Evolutionary conservation across 2,113 vertebrate species (phyloP).

Genomic region (Glareola pratincola): DNA sequence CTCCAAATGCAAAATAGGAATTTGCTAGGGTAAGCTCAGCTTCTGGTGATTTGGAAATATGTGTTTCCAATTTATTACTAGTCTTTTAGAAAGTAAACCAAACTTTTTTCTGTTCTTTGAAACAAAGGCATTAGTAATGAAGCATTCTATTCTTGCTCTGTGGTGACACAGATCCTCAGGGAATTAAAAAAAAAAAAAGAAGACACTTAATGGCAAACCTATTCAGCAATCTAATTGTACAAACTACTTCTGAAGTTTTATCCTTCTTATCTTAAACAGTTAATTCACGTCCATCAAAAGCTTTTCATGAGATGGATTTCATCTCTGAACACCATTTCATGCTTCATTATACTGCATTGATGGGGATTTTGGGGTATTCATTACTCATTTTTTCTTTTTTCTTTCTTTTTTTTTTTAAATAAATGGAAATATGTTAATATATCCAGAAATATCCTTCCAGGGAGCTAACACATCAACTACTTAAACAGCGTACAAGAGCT

Average conservation of each 20-base stretch:
- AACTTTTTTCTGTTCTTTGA: background rate
- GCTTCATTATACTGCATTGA: slow-evolving; percentile 60
- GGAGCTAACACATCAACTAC: background rate
- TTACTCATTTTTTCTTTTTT: background rate
- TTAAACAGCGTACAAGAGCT: background rate
- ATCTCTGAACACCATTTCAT: slow-evolving; percentile 56
- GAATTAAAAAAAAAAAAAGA: background rate
- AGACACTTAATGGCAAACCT: background rate
- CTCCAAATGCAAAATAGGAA: background rate
- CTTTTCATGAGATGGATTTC: slow-evolving; percentile 50
- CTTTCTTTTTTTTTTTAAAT: background rate
- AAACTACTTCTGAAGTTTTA: background rate
- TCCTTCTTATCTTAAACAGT: slow-evolving; percentile 38
- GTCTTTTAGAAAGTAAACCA: background rate
- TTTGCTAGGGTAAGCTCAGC: background rate
- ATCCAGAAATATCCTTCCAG: background rate
- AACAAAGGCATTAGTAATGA: background rate
- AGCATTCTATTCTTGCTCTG: background rate
- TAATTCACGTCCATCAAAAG: slow-evolving; percentile 33
- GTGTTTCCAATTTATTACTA: background rate
- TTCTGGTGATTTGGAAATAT: background rate
- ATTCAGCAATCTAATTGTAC: background rate
- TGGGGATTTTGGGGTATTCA: slow-evolving; percentile 12
- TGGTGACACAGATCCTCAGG: background rate
- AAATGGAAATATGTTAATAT: background rate